Base-by-base conservation (phyloP, 2,888 invertebrate species). In the Meiosimyza platycephala region DNA sequence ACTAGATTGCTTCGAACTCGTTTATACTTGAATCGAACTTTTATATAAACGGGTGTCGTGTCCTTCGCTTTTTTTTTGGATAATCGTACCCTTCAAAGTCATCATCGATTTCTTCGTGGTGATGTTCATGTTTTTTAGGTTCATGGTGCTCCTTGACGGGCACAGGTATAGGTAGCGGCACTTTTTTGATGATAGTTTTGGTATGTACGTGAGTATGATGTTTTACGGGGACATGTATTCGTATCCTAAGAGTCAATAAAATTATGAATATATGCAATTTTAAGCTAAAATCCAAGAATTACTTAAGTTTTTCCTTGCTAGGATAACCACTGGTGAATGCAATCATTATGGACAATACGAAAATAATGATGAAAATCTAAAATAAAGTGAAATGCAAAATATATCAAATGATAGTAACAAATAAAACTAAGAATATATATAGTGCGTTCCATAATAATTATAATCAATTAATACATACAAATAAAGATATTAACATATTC, bases 191-290 rank as follows among this genome's bases (percentile, higher is more conserved):
- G 71, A 87, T 77, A 68, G 88, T 87, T 76, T 87, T 87, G 3
- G 87, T 87, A 75, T 87, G 87, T 28, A 87, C 80, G 80, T 88
- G 88, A 57, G 88, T 88, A 66, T 88, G 88, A 81, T 87, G 87
- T 75, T 87, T 87, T 62, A 87, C 85, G 4, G 87, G 87, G 71
- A 87, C 82, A 77, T 87, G 87, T 77, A 87, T 87, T 47, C 87
- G 83, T 73, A 87, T 85, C 79, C 87, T 87, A 76, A 48, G 63
- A 48, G 16, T 16, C n/a, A 55, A 18, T 55, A 18, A 16, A 55
- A 55, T 18, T n/a, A 22, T 55, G 16, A 55, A 55, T 6, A 13
- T 18, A 55, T n/a, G 9, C 11, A 55, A 18, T 22, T 2, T 40
- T 40, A 40, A 55, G 7, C 12, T 22, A 54, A 15, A 48, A 12